phyloP scores from a whole-genome alignment of 2,888 invertebrate species.

The Sinodicranocentrus sp. region DNA sequence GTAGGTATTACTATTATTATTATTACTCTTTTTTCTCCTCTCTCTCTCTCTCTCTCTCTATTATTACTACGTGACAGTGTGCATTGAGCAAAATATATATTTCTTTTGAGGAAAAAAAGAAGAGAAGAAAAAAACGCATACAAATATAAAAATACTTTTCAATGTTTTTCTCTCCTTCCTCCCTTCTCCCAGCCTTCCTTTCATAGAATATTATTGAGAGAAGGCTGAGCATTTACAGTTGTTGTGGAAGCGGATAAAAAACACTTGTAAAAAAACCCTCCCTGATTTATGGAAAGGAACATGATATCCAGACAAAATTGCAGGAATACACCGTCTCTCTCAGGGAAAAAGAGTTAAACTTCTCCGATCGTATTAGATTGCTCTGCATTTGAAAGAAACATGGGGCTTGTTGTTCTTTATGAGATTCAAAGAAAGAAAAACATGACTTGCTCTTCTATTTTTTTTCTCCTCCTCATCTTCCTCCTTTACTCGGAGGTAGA shows the following conservation, averaged over 20 bases:
- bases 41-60: not conserved
- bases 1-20: conserved; percentile 5
- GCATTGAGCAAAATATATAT: not conserved
- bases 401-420: not conserved
- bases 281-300: conserved; percentile 18
- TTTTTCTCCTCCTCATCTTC: not conserved
- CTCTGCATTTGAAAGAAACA: conserved; percentile 2
- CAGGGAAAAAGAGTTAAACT: conserved; percentile 1
- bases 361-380: too few relatives aligned
- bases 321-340: not conserved
- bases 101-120: not conserved
- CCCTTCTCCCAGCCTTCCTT: too few relatives aligned
- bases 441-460: not conserved
- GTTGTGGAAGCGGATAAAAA: conserved; percentile 13
- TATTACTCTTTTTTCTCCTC: conserved; percentile 5
- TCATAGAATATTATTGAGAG: too few relatives aligned
- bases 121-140: too few relatives aligned
- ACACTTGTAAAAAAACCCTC: conserved; percentile 17
- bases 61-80: conserved; percentile 8
- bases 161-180: too few relatives aligned
- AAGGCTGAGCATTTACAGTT: not conserved
- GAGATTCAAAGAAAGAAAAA: not conserved
- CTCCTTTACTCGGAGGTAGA: too few relatives aligned
- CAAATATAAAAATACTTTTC: too few relatives aligned
- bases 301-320: conserved; percentile 21